Conservation (phyloP, 2,797 vertebrate species). For the Pelobates cultripes region DNA sequence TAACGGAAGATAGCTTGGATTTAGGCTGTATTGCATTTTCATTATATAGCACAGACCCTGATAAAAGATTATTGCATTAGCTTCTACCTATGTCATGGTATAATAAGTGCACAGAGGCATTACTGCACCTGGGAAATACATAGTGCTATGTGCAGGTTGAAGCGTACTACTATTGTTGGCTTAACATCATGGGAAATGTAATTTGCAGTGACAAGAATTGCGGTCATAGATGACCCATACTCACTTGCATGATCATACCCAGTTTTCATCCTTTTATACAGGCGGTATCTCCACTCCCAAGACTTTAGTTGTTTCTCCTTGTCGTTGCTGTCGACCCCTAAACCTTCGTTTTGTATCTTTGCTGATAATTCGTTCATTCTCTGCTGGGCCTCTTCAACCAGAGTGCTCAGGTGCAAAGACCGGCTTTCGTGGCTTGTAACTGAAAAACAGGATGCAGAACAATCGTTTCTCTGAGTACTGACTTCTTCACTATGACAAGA, state of each 20-base stretch:
- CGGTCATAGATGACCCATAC: constrained; percentile 58
- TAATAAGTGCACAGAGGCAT: too few species aligned
- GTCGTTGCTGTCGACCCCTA: constrained; percentile 80
- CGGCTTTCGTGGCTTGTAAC: constrained; percentile 85
- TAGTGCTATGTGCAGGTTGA: too few species aligned
- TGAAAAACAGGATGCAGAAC: constrained; percentile 62
- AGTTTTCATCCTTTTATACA: constrained; percentile 89
- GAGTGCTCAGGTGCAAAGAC: constrained; percentile 75
- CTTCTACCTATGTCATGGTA: too few species aligned
- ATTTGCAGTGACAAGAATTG: too few species aligned
- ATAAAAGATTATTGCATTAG: too few species aligned
- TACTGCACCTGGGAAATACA: too few species aligned
- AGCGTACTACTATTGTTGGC: too few species aligned
- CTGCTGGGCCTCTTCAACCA: constrained; percentile 88
- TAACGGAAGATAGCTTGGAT: too few species aligned
- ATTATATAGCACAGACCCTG: too few species aligned
- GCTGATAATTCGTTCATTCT: constrained; percentile 79
- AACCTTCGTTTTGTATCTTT: constrained; percentile 78
- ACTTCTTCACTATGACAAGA: too few species aligned
- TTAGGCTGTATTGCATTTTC: too few species aligned
- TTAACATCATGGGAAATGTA: too few species aligned
- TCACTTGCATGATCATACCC: constrained; percentile 91
- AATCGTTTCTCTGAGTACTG: background rate
- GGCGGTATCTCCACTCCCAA: constrained; percentile 91
- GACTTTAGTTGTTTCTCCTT: constrained; percentile 86